A percentile compares a stretch with the other conserved stretches of the same genome.
These are phyloP conservation scores for Rhagoletis pomonella DNA, from an alignment of 1,140 invertebrate genomes.

Conservation along the genomic window DNA sequence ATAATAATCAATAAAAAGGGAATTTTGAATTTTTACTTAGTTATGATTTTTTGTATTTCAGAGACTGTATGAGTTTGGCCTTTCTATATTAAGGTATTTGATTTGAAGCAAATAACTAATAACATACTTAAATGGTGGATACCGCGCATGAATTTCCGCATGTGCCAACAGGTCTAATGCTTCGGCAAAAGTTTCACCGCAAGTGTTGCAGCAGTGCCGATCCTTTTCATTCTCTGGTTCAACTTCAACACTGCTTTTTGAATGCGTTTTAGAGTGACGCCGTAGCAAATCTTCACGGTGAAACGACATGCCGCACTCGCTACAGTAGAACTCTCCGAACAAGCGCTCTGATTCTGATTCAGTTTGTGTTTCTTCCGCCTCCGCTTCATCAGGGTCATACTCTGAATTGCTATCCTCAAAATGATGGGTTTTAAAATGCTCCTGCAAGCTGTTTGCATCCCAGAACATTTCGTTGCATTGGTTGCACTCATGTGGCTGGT, in stretches of 20 bases:
- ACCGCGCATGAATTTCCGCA: conserved; percentile 83
- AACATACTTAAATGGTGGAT: conserved; percentile 75
- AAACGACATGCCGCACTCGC: conserved; percentile 84
- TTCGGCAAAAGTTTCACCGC: conserved; percentile 84
- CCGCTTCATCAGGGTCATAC: conserved; percentile 73
- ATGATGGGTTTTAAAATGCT: conserved; percentile 80
- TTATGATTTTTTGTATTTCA: too few relatives aligned
- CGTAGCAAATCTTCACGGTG: conserved; percentile 83
- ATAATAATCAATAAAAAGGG: too few relatives aligned
- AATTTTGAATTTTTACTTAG: too few relatives aligned
- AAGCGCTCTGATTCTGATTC: conserved; percentile 78
- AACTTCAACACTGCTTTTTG: conserved; percentile 53
- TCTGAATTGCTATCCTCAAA: conserved; percentile 73
- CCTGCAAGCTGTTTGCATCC: conserved; percentile 80
- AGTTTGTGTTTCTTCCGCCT: conserved; percentile 74
- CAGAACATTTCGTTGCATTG: conserved; percentile 87
- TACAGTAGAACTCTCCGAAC: conserved; percentile 84
- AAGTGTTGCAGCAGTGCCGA: conserved; percentile 80
- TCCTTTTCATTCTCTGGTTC: conserved; percentile 66
- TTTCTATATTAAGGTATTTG: too few relatives aligned
- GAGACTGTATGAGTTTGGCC: too few relatives aligned
- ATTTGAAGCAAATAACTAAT: not conserved
- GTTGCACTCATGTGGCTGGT: conserved; percentile 84
- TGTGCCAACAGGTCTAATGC: conserved; percentile 84
- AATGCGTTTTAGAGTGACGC: conserved; percentile 79